Evolutionary conservation across 2,113 vertebrate genomes (phyloP).

Genomic region (Etheostoma spectabile): DNA sequence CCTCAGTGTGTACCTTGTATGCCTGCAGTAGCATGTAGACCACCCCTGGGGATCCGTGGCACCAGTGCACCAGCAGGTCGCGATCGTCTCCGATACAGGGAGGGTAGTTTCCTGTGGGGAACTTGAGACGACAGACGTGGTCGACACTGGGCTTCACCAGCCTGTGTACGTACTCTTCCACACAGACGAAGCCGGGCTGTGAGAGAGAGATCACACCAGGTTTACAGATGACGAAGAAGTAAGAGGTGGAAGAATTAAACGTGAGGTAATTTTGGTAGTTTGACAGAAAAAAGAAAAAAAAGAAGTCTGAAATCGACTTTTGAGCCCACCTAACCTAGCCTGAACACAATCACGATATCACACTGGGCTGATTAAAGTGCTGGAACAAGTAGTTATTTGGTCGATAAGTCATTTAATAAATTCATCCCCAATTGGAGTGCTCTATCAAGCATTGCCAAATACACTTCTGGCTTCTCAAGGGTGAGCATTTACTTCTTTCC

Average conservation of each 20-base stretch:
- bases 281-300: too few relatives aligned
- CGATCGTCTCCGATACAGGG: conserved; percentile 89
- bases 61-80: conserved; percentile 97
- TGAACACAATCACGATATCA: too few relatives aligned
- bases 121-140: conserved; percentile 90
- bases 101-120: conserved; percentile 93
- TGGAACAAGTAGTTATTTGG: too few relatives aligned
- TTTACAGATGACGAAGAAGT: neutral
- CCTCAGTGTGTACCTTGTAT: conserved; percentile 85
- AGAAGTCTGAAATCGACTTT: too few relatives aligned
- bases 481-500: neutral
- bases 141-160: conserved; percentile 94
- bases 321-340: too few relatives aligned
- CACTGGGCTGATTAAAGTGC: too few relatives aligned
- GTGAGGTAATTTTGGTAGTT: too few relatives aligned
- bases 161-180: conserved; percentile 82
- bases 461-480: neutral
- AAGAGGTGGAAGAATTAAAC: too few relatives aligned
- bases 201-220: neutral
- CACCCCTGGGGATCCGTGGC: conserved; percentile 93
- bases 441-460: neutral
- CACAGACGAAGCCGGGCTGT: conserved; percentile 82
- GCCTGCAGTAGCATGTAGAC: conserved; percentile 97
- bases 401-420: too few relatives aligned
- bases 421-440: too few relatives aligned